phyloP scores from a whole-genome alignment of 2,797 vertebrate genomes.

The Pelochelys cantorii region DNA sequence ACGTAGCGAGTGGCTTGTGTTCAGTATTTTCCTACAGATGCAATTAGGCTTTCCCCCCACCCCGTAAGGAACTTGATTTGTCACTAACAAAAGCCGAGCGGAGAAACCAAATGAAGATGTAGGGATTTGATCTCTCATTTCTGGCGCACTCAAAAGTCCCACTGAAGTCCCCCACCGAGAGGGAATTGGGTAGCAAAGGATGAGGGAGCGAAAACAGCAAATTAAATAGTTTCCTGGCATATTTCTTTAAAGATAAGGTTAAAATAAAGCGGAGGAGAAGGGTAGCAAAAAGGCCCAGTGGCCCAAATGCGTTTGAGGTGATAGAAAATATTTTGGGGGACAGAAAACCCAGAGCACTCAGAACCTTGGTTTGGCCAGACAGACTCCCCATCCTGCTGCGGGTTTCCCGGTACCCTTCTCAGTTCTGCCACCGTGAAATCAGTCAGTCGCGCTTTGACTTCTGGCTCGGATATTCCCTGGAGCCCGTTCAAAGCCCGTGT shows the following conservation, averaged over 20 bases:
- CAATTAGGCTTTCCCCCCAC: neutral
- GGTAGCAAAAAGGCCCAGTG: neutral
- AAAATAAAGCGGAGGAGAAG: neutral
- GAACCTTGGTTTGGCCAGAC: neutral
- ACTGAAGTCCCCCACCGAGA: neutral
- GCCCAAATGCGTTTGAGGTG: neutral
- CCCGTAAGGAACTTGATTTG: neutral
- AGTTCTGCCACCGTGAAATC: neutral
- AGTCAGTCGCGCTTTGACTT: neutral
- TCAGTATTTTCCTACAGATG: neutral
- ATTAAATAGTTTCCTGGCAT: neutral
- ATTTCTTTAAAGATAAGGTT: neutral
- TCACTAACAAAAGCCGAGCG: neutral
- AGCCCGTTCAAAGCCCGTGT: neutral
- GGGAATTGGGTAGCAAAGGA: neutral
- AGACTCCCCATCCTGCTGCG: neutral
- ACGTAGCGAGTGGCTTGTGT: neutral
- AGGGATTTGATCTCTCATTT: neutral
- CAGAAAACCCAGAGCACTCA: neutral
- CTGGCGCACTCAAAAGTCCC: neutral
- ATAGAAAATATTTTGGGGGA: neutral
- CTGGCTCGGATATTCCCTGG: neutral
- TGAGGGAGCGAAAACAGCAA: neutral
- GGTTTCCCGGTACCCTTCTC: neutral
- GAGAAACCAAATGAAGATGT: neutral